These are phyloP conservation scores for Coelogynopora nodosa DNA, from an alignment of 2,888 invertebrate species.

Conservation along the genomic window DNA sequence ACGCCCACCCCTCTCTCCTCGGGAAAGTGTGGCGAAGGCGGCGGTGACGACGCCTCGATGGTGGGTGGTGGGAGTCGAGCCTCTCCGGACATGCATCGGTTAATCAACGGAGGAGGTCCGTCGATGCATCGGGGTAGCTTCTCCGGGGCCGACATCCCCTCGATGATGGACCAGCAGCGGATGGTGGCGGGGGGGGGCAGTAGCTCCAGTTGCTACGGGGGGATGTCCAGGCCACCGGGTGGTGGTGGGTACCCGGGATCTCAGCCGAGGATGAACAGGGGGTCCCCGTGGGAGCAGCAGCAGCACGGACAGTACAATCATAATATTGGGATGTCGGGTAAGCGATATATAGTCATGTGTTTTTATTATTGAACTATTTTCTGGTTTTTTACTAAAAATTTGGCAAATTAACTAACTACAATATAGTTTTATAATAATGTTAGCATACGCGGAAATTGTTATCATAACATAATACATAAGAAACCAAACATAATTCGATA, in stretches of 20 bases:
- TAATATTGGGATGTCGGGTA: background rate
- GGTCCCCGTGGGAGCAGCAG: background rate
- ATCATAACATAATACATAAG: too few relatives aligned
- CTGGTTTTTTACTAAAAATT: too few relatives aligned
- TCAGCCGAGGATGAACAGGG: background rate
- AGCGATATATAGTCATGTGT: background rate
- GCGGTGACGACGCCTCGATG: background rate
- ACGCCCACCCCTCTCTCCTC: background rate
- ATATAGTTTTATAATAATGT: too few relatives aligned
- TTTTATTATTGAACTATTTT: too few relatives aligned
- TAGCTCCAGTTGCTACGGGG: background rate
- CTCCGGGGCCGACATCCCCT: background rate
- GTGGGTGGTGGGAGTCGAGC: background rate
- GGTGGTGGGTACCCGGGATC: background rate
- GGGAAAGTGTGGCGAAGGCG: background rate
- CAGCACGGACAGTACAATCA: background rate
- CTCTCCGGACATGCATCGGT: constrained; percentile 1
- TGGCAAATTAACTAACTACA: too few relatives aligned
- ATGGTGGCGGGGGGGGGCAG: background rate
- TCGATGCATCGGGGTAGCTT: background rate
- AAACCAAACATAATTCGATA: too few relatives aligned
- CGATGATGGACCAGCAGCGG: background rate
- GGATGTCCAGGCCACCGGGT: background rate
- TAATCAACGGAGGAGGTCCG: background rate
- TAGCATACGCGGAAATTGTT: too few relatives aligned